Conservation (phyloP, 2,113 vertebrate genomes). For the Pycnonotus jocosus region DNA sequence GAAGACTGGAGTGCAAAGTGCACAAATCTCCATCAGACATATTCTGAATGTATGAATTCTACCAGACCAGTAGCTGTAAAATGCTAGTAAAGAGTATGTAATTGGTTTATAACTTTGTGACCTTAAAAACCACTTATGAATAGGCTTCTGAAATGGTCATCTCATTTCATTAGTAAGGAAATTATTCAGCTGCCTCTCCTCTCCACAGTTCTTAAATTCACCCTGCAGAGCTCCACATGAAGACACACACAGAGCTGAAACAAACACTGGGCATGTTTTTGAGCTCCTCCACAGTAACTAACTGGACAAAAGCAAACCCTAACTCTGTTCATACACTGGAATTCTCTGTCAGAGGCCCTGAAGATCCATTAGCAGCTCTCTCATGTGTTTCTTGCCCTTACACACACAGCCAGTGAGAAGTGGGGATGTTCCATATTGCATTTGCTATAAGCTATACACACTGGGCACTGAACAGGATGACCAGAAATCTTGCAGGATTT, state of each 20-base stretch:
- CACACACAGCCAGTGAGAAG: background rate
- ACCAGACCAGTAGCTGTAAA: background rate
- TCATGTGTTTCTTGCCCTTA: background rate
- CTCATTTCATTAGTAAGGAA: background rate
- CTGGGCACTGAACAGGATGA: background rate
- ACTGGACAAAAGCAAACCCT: background rate
- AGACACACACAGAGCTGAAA: background rate
- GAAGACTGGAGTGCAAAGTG: background rate
- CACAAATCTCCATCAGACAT: background rate
- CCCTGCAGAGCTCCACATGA: background rate
- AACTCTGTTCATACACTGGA: background rate
- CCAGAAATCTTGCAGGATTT: conserved; percentile 21
- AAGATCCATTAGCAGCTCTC: background rate
- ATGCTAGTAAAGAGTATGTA: background rate
- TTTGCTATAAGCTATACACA: background rate
- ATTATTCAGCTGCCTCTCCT: background rate
- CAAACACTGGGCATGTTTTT: background rate
- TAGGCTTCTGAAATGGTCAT: background rate
- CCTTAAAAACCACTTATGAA: background rate
- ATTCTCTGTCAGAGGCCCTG: background rate
- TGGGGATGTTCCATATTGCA: background rate
- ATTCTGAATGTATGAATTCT: background rate
- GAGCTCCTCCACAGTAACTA: background rate
- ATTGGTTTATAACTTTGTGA: background rate
- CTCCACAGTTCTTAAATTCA: background rate